Conservation (phyloP, 2,888 invertebrate species). For the Oxystoma pomonae region DNA sequence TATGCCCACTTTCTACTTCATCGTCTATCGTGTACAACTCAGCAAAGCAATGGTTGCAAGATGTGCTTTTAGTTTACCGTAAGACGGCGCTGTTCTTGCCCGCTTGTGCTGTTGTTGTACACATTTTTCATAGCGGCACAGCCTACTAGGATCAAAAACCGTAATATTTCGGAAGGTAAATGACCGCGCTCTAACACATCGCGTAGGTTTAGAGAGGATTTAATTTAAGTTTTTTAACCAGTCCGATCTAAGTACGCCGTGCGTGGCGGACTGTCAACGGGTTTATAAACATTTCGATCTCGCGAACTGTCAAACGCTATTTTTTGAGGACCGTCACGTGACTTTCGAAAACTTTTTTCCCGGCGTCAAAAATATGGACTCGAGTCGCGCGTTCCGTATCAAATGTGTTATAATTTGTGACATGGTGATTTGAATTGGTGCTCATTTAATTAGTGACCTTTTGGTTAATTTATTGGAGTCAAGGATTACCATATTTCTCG, state of each 20-base stretch:
- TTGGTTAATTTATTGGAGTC: not conserved
- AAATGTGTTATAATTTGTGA: slow-evolving; percentile 42
- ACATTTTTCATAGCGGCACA: slow-evolving; percentile 7
- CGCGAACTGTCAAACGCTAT: slow-evolving; percentile 7
- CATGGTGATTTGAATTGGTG: slow-evolving; percentile 31
- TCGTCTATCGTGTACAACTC: not conserved
- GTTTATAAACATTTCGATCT: slow-evolving; percentile 1
- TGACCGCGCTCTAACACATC: slow-evolving; percentile 19
- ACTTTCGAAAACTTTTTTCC: too few relatives aligned
- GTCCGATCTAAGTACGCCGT: slow-evolving; percentile 8
- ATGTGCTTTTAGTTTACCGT: slow-evolving; percentile 1
- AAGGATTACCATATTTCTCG: slow-evolving; percentile 19
- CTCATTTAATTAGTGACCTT: slow-evolving; percentile 7
- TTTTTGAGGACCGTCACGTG: slow-evolving; percentile 7
- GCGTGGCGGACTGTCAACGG: not conserved
- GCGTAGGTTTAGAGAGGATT: slow-evolving; percentile 7
- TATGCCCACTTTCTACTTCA: not conserved
- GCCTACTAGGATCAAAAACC: slow-evolving; percentile 14
- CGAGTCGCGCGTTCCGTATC: slow-evolving; percentile 38
- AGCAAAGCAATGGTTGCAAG: not conserved
- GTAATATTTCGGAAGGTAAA: slow-evolving; percentile 21
- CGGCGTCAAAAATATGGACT: slow-evolving; percentile 42
- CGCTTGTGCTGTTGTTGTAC: not conserved
- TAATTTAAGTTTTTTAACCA: slow-evolving; percentile 1
- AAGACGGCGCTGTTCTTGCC: not conserved